phyloP scores from a whole-genome alignment of 2,797 vertebrate genomes.

The Rhincodon typus region DNA sequence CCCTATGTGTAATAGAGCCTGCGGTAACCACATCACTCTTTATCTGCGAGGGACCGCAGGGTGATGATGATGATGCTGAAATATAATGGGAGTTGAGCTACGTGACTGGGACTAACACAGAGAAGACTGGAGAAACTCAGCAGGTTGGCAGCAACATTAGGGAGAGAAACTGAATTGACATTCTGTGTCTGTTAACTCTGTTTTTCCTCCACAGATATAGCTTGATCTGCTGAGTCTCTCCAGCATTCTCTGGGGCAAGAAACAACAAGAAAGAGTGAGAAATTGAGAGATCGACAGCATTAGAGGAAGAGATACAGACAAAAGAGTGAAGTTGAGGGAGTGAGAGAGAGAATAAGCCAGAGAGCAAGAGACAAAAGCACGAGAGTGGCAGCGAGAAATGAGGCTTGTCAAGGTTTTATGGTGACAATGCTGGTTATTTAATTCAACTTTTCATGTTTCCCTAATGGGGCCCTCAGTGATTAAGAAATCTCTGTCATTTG shows the following conservation, averaged over 20 bases:
- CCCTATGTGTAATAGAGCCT: too few relatives aligned
- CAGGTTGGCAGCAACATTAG: too few relatives aligned
- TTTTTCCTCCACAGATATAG: too few relatives aligned
- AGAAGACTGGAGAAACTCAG: too few relatives aligned
- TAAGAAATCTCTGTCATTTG: slow-evolving; percentile 9
- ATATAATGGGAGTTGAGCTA: neutral
- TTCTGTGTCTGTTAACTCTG: too few relatives aligned
- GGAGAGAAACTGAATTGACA: too few relatives aligned
- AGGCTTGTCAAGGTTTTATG: neutral
- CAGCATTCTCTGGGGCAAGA: too few relatives aligned
- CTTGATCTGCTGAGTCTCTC: too few relatives aligned
- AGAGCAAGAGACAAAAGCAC: neutral
- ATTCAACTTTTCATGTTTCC: slow-evolving; percentile 28
- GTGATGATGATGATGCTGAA: neutral
- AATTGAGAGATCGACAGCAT: neutral
- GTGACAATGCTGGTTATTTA: neutral
- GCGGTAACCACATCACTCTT: too few relatives aligned
- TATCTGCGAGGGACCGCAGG: too few relatives aligned
- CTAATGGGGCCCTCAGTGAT: slow-evolving; percentile 7
- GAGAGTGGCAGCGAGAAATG: neutral
- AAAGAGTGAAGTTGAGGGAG: neutral
- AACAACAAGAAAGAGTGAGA: neutral
- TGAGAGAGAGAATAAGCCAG: neutral
- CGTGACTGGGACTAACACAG: neutral
- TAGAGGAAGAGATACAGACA: neutral